Evolutionary conservation across 2,113 vertebrate species (phyloP).

Genomic region (Echinops telfairi): DNA sequence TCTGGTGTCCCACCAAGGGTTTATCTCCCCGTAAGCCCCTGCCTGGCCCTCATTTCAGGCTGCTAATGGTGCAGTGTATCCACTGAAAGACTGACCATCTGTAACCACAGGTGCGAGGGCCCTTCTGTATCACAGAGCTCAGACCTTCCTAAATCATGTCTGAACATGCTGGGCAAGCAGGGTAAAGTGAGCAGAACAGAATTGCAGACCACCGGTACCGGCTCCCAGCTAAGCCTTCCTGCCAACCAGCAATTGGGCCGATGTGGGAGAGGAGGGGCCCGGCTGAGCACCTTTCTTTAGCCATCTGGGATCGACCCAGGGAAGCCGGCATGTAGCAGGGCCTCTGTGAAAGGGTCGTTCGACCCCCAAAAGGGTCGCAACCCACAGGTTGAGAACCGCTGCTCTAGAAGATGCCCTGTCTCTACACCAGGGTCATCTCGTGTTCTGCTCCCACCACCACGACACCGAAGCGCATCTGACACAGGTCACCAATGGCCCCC

Average conservation of each 20-base stretch:
- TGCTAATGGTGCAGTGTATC: rapidly evolving
- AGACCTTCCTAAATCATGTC: not conserved
- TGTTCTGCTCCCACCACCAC: too few species aligned
- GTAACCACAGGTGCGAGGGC: rapidly evolving
- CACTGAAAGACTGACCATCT: not conserved
- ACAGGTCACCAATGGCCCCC: not conserved
- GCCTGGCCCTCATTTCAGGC: not conserved
- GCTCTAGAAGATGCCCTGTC: too few species aligned
- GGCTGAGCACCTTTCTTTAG: too few species aligned
- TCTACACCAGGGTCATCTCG: not conserved
- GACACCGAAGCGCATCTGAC: not conserved
- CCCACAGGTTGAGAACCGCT: too few species aligned
- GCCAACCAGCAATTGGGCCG: too few species aligned
- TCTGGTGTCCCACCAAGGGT: not conserved
- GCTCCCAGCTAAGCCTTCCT: not conserved
- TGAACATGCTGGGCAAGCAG: not conserved
- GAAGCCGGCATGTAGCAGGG: too few species aligned
- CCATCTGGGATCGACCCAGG: too few species aligned
- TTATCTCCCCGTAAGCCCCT: not conserved
- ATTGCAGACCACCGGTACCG: not conserved
- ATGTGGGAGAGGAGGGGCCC: too few species aligned
- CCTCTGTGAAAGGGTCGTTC: too few species aligned
- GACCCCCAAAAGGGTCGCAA: too few species aligned
- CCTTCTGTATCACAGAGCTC: rapidly evolving
- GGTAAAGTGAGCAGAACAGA: not conserved